Conservation (phyloP, 2,888 invertebrate species). For the Pyrocoelia pectoralis region DNA sequence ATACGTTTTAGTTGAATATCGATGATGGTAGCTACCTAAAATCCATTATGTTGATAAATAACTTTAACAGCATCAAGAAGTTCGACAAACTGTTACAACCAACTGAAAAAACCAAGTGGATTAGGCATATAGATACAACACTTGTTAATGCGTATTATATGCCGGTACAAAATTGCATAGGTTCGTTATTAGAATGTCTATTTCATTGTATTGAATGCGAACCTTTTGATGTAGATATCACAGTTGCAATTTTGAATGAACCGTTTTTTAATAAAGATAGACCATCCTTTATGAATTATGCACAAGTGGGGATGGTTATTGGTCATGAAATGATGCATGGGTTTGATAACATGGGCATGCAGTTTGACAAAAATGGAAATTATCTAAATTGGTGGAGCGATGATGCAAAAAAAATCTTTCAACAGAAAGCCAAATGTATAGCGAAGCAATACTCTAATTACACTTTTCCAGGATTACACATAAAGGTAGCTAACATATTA, state of each 20-base stretch:
- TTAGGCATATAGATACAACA: neutral
- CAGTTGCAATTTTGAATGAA: constrained; percentile 88
- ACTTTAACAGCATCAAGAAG: neutral
- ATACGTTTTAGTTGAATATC: neutral
- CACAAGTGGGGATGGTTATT: constrained; percentile 84
- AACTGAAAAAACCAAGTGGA: neutral
- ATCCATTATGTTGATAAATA: neutral
- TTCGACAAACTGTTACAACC: neutral
- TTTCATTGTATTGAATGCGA: too few species aligned
- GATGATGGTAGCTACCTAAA: neutral
- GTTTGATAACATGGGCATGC: constrained; percentile 60
- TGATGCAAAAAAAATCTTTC: neutral
- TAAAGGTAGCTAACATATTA: too few species aligned
- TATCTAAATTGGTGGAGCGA: neutral
- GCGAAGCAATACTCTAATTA: neutral
- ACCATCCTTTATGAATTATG: constrained; percentile 87
- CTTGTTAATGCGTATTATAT: neutral
- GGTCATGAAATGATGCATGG: constrained; percentile 90
- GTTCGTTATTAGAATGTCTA: neutral
- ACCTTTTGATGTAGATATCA: constrained; percentile 65
- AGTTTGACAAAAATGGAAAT: neutral
- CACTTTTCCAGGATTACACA: neutral
- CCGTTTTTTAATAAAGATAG: constrained; percentile 84
- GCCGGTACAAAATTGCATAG: neutral
- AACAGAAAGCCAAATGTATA: neutral